Evolutionary conservation across 2,797 vertebrate genomes (phyloP).

Genomic region (Dicrostonyx torquatus): DNA sequence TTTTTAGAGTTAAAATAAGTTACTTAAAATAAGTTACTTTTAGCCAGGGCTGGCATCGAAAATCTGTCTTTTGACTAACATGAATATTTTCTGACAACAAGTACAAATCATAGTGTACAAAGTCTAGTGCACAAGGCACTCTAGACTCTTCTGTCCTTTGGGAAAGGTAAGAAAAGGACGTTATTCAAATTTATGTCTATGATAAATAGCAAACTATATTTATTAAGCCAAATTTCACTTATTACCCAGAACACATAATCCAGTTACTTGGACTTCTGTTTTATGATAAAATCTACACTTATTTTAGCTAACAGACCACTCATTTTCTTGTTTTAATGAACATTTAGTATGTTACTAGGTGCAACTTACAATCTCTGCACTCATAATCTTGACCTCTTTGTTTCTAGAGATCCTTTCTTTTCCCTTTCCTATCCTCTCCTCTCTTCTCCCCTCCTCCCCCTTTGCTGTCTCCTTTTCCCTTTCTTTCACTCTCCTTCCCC

Average conservation of each 20-base stretch:
- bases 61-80: background rate
- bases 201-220: background rate
- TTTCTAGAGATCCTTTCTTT: background rate
- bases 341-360: background rate
- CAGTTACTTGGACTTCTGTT: background rate
- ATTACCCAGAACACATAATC: background rate
- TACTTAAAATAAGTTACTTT: background rate
- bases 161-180: background rate
- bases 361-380: background rate
- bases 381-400: background rate
- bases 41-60: background rate
- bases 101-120: background rate
- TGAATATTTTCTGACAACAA: background rate
- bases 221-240: background rate
- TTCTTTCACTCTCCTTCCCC: too few species aligned
- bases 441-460: accelerated
- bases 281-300: background rate
- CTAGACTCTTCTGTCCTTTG: background rate
- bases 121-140: background rate
- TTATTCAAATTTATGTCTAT: background rate
- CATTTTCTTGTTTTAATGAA: background rate
- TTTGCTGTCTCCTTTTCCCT: background rate
- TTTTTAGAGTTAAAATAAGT: background rate
- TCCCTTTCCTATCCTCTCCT: background rate
- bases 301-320: background rate